Evolutionary conservation across 1,140 invertebrate genomes (phyloP).

Genomic region (Zaprionus inermis): DNA sequence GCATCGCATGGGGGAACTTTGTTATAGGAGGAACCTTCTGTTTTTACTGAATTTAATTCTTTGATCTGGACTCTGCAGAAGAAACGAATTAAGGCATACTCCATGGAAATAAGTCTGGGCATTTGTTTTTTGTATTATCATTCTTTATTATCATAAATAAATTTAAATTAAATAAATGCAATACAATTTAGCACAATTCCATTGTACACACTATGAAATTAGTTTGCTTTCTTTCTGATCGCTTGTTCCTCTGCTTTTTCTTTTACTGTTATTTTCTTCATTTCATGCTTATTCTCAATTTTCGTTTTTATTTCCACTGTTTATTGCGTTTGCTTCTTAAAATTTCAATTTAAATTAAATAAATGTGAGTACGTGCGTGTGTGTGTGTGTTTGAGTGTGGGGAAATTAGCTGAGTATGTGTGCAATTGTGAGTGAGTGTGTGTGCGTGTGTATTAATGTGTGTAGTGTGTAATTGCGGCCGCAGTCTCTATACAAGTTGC

Average conservation of each 20-base stretch:
- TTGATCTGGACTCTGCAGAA: not conserved
- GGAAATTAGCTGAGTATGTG: slow-evolving; percentile 40
- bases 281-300: slow-evolving; percentile 11
- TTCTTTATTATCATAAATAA: slow-evolving; percentile 82
- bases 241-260: slow-evolving; percentile 23
- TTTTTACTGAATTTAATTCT: too few relatives aligned
- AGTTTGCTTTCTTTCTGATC: slow-evolving; percentile 57
- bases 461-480: slow-evolving; percentile 54
- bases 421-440: slow-evolving; percentile 29
- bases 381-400: slow-evolving; percentile 35
- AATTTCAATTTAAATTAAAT: slow-evolving; percentile 63
- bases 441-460: slow-evolving; percentile 34
- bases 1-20: not conserved
- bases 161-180: slow-evolving; percentile 83
- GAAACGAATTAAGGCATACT: too few relatives aligned
- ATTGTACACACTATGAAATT: slow-evolving; percentile 70
- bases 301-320: slow-evolving; percentile 44
- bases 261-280: slow-evolving; percentile 44
- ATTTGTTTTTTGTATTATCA: slow-evolving; percentile 66
- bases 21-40: not conserved
- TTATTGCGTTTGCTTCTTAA: slow-evolving; percentile 53
- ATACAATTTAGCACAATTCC: slow-evolving; percentile 81
- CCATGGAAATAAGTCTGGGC: not conserved
- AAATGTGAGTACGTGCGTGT: slow-evolving; percentile 60
- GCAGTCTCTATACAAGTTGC: slow-evolving; percentile 83